Conservation (phyloP, 2,797 vertebrate genomes). For the Tadarida brasiliensis region DNA sequence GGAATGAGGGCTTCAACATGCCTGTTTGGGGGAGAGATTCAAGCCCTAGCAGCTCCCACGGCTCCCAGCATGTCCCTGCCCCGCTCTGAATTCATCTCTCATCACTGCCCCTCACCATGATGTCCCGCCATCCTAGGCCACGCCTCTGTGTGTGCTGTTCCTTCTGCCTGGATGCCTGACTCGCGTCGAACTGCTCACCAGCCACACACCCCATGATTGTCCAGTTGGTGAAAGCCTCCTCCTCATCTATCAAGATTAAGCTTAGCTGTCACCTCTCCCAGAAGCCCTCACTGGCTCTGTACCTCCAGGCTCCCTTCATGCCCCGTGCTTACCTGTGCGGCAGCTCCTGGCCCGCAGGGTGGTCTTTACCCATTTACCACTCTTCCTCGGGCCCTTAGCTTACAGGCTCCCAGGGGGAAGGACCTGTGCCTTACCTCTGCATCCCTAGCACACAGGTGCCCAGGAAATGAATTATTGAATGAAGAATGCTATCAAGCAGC, state of each 20-base stretch:
- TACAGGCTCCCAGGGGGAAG: fast-evolving
- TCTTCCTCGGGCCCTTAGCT: not conserved
- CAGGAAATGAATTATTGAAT: not conserved
- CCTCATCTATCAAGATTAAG: not conserved
- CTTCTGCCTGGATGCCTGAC: not conserved
- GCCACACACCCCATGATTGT: fast-evolving
- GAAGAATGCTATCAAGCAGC: not conserved
- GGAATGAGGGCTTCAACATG: not conserved
- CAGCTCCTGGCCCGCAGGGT: fast-evolving
- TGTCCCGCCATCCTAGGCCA: not conserved
- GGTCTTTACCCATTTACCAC: not conserved
- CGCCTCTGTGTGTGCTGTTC: fast-evolving
- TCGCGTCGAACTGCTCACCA: not conserved
- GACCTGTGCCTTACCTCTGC: not conserved
- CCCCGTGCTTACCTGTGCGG: not conserved
- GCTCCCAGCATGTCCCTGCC: not conserved
- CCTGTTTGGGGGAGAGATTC: not conserved
- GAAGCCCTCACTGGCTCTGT: not conserved
- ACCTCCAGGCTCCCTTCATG: not conserved
- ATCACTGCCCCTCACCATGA: fast-evolving
- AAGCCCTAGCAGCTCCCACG: not conserved
- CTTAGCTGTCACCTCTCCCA: not conserved
- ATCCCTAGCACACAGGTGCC: not conserved
- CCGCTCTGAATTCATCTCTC: fast-evolving
- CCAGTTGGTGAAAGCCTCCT: not conserved